These are phyloP conservation scores for Oxyteleia sp. DNA, from an alignment of 2,888 invertebrate species.

Conservation along the genomic window DNA sequence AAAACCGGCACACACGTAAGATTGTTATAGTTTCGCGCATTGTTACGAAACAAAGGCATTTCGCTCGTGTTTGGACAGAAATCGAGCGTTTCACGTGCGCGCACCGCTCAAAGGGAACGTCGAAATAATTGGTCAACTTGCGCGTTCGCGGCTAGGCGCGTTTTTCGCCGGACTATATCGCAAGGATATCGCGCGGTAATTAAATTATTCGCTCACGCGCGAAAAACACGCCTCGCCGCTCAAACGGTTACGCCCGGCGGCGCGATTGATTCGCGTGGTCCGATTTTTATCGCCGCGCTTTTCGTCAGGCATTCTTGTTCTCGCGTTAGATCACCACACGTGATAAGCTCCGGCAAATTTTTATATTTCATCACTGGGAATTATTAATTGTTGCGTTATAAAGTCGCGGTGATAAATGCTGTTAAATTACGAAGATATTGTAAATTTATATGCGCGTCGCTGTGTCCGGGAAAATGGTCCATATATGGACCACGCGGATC, in stretches of 20 bases:
- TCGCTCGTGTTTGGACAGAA: conserved; percentile 33
- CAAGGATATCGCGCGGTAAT: conserved; percentile 44
- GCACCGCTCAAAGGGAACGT: conserved; percentile 30
- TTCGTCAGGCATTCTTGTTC: conserved; percentile 14
- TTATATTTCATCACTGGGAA: background rate
- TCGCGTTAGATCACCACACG: conserved; percentile 19
- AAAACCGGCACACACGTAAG: background rate
- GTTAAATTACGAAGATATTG: background rate
- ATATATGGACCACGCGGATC: background rate
- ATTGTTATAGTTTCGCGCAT: conserved; percentile 26
- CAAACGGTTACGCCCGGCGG: conserved; percentile 34
- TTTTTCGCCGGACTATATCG: conserved; percentile 30
- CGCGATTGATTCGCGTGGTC: conserved; percentile 46
- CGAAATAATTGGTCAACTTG: conserved; percentile 54
- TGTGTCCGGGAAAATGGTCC: background rate
- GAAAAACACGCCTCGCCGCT: conserved; percentile 41
- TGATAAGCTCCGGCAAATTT: background rate
- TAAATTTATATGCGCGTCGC: background rate
- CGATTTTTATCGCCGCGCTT: conserved; percentile 35
- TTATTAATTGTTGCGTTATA: background rate
- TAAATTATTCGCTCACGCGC: conserved; percentile 52
- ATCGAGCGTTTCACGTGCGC: conserved; percentile 25
- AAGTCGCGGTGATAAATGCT: background rate
- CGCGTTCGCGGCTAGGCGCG: background rate
- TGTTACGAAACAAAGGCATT: conserved; percentile 39